Conservation (phyloP, 35 echinoderm and acorn worm genomes). For the Apostichopus parvimensis region DNA sequence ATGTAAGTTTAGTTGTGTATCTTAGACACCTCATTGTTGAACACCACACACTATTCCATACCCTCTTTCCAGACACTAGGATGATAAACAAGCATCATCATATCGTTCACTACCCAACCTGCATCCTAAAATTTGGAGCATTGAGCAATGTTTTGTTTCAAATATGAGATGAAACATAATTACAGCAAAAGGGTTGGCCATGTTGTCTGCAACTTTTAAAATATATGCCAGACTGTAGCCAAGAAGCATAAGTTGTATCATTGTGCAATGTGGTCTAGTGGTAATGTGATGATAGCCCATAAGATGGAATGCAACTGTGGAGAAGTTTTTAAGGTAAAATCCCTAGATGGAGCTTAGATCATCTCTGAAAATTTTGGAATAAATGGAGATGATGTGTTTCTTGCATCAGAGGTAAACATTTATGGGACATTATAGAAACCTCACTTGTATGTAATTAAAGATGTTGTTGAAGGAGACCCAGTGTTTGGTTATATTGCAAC, state of each 20-base stretch:
- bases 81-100: constrained; percentile 65
- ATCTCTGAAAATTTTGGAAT: neutral
- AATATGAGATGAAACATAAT: constrained; percentile 58
- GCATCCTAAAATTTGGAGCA: constrained; percentile 10
- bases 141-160: constrained; percentile 40
- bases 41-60: constrained; percentile 46
- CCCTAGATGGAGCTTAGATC: neutral
- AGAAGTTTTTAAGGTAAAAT: neutral
- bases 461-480: neutral
- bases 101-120: constrained; percentile 56
- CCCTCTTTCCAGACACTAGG: constrained; percentile 31
- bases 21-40: constrained; percentile 45
- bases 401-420: neutral
- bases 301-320: neutral
- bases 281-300: neutral
- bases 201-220: constrained; percentile 55
- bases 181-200: constrained; percentile 35
- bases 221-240: constrained; percentile 43
- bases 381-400: neutral
- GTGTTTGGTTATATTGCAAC: neutral
- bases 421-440: constrained; percentile 6
- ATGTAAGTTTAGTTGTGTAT: constrained; percentile 8
- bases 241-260: constrained; percentile 26
- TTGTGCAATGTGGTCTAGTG: neutral
- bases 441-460: neutral